phyloP scores from a whole-genome alignment of 2,113 vertebrate genomes.

The Myotis yumanensis region DNA sequence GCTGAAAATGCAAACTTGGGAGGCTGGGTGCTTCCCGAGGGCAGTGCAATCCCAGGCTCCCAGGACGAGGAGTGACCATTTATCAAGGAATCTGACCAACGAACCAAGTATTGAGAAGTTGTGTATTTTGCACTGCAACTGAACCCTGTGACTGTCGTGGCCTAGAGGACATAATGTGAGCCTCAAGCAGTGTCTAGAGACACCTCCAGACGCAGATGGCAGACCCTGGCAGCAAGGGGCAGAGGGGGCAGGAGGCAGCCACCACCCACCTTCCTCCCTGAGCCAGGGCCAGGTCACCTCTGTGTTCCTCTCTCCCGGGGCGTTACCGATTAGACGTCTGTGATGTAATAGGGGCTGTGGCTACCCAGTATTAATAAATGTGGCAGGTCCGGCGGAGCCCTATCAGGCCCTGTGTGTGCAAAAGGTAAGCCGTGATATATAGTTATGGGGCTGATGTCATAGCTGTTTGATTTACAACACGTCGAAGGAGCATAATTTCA shows the following conservation, averaged over 20 bases:
- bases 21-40: background rate
- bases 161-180: accelerated
- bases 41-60: background rate
- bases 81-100: background rate
- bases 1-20: background rate
- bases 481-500: constrained; percentile 84
- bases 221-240: background rate
- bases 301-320: constrained; percentile 63
- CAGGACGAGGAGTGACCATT: background rate
- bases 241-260: background rate
- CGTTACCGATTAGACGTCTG: constrained; percentile 78
- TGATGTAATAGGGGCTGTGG: constrained; percentile 83
- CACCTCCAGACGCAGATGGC: background rate
- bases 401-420: constrained; percentile 79
- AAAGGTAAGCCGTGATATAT: constrained; percentile 85
- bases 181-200: background rate
- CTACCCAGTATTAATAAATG: constrained; percentile 81
- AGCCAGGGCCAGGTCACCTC: background rate
- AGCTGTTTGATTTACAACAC: constrained; percentile 85
- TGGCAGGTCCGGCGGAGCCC: constrained; percentile 79
- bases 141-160: accelerated
- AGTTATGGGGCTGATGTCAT: constrained; percentile 85
- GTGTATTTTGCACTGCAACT: accelerated
- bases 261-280: background rate
- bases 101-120: accelerated